phyloP scores from a whole-genome alignment of 2,888 invertebrate species.

The Epirrhoe tristata region DNA sequence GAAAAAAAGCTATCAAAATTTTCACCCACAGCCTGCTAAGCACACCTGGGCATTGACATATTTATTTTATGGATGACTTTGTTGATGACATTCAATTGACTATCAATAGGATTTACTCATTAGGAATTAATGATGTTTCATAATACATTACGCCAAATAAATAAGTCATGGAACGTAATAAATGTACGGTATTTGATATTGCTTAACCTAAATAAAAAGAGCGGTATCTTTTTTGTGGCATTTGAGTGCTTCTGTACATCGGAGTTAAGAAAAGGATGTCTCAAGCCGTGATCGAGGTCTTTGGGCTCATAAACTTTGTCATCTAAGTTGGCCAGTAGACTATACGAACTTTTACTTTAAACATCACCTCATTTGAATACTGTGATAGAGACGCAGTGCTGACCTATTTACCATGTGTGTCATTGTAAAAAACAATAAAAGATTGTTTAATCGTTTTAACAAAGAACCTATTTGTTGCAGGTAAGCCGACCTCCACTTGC shows the following conservation, averaged over 20 bases:
- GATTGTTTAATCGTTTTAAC: constrained; percentile 23
- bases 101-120: constrained; percentile 31
- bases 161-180: constrained; percentile 12
- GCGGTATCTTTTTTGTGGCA: background rate
- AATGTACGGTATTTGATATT: constrained; percentile 15
- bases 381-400: background rate
- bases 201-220: background rate
- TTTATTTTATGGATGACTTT: constrained; percentile 47
- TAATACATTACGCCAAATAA: constrained; percentile 22
- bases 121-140: constrained; percentile 21
- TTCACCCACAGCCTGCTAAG: constrained; percentile 11
- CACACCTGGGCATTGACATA: constrained; percentile 43
- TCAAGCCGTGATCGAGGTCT: background rate
- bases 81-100: constrained; percentile 47
- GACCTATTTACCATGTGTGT: background rate
- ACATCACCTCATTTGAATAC: background rate
- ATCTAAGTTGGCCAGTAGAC: background rate
- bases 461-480: constrained; percentile 63
- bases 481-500: constrained; percentile 73
- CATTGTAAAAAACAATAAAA: constrained; percentile 8
- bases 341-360: background rate
- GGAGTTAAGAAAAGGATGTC: background rate
- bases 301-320: background rate
- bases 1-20: background rate
- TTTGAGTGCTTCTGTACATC: background rate